Base-by-base conservation (phyloP, 1,140 invertebrate genomes). In the Penaeus chinensis region DNA sequence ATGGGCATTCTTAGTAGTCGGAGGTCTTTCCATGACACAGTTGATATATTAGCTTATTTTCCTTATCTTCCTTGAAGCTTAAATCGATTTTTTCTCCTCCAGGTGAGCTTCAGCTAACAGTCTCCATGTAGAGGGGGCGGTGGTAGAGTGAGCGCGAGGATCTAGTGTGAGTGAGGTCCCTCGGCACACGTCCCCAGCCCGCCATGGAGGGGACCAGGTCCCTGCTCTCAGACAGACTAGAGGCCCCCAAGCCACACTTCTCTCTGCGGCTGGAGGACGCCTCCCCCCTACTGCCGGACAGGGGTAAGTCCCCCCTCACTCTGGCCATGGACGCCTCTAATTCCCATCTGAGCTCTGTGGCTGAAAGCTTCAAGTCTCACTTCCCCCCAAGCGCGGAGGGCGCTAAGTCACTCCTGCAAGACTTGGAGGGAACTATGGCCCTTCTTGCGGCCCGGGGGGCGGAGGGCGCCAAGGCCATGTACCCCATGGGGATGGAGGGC, bases 191-290 rank as follows among this genome's bases (percentile, higher is more conserved):
- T 61, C 32, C 62, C 37, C 47, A 60, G 54, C 24, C 47, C 60
- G 81, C 32, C 71, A 85, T 85, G 83, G 83, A 85, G 61, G 83
- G 74, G 24, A 76, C 24, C 54, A 85, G 83, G 83, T 85, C 83
- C 19, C 60, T 85, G 18, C 83, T 85, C 71, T 77, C 83, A 32
- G 83, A 82, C 60, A 42, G 60, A 65, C 80, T 61, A n/a, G 42
- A 66, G 84, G 84, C 24, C 37, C 18, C 84, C 76, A 60, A 54
- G 24, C 19, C 76, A 7, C 84, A 37, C 77, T 37, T 27, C 61
- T 78, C 37, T 47, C 69, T 71, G 42, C 66, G 42, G 42, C 79
- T 83, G 66, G 60, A 77, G 16, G 82, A 62, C 65, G 24, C 71
- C 54, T 37, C 82, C 82, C 27, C 82, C 37, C 32, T 82, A 11